Base-by-base conservation (phyloP, 2,797 vertebrate genomes). In the Gephyroberyx darwinii region DNA sequence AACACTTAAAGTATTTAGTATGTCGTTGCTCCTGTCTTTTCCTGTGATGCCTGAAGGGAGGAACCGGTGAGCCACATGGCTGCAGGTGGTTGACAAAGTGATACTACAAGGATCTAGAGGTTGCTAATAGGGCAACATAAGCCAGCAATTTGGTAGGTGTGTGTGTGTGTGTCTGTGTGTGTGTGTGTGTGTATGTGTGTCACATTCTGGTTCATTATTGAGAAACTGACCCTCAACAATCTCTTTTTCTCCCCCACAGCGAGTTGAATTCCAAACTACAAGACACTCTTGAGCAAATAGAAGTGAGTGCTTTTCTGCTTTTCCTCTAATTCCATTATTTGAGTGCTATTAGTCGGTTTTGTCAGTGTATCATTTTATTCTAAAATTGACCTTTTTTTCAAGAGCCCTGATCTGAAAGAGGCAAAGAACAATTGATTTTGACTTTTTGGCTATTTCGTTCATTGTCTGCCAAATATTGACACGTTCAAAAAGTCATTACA, bases 251-350 rank as follows among this genome's bases (percentile, higher is more conserved):
- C n/a, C 39, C 50, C 54, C 5, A 33, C 85, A 99, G 98, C 72
- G 98, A 99, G 84, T 87, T 99, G 86, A 97, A 98, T 92, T 99
- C 97, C 75, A 99, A 99, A 90, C 94, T 99, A 39, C 97, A 98
- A 85, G 98, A 99, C 86, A 99, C 98, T 59, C 92, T 99, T 88
- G 98, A 99, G 88, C 97, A 99, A 93, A 99, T 99, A 58, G 98
- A 99, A 96, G 97, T 99, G 93, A 89, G 93, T 83, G 55, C 10
- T 16, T 65, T 22, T 5, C 8, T 48, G 10, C 26, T 69, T 80
- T 57, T 58, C 75, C 61, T 66, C 55, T 69, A 37, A 67, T 77
- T 78, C 30, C 8, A 20, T 79, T 76, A 76, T 80, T 73, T 51
- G 37, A 56, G 41, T 5, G 1, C 52, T 61, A 78, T 67, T 37